These are phyloP conservation scores for Psittacara wagleri DNA, from an alignment of 2,113 vertebrate species.

Conservation along the genomic window DNA sequence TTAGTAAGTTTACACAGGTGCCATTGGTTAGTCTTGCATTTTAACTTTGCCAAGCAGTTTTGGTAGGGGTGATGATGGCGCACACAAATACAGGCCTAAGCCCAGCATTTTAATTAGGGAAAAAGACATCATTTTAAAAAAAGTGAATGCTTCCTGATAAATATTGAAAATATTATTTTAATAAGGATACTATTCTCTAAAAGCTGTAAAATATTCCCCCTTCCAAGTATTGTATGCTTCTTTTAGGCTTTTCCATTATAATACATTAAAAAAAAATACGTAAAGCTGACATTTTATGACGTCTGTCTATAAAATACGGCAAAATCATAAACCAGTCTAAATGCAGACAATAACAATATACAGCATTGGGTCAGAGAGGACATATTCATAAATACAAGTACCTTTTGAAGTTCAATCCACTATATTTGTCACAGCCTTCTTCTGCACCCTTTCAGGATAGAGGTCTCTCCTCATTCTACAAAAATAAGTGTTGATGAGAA, in stretches of 20 bases:
- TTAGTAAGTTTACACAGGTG: neutral
- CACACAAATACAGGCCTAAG: neutral
- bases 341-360: neutral
- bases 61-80: neutral
- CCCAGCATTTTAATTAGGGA: neutral
- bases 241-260: neutral
- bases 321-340: slow-evolving; percentile 13
- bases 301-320: slow-evolving; percentile 1
- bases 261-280: slow-evolving; percentile 42
- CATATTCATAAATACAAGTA: neutral
- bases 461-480: neutral
- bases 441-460: neutral
- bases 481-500: neutral
- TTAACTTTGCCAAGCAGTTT: neutral
- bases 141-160: neutral
- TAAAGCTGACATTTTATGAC: slow-evolving; percentile 31
- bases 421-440: neutral
- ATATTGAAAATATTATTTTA: neutral
- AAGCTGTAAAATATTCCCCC: neutral
- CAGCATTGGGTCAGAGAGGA: neutral
- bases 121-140: neutral
- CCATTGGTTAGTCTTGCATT: neutral
- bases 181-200: neutral
- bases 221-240: neutral
- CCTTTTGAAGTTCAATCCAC: slow-evolving; percentile 2